Base-by-base conservation (phyloP, 2,888 invertebrate genomes). In the Eledona agricola region DNA sequence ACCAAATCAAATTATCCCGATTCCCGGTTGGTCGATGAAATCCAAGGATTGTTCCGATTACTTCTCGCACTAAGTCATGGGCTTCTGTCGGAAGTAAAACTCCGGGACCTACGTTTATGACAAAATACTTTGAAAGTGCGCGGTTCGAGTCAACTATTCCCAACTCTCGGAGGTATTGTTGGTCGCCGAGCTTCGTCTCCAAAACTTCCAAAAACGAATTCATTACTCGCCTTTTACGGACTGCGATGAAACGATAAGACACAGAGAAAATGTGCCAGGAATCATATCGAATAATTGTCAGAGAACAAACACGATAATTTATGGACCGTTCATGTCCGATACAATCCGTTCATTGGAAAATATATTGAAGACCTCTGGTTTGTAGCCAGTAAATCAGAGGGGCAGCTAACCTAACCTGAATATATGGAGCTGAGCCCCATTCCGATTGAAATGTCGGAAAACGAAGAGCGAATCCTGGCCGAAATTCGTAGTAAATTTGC, bases 291-390 rank as follows among this genome's bases (percentile, higher is more conserved):
- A 40, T 43, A 43, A 42, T 51, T 43, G 51, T 51, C 51, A 37
- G 42, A 29, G 43, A 50, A 50, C 43, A 45, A 45, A 29, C 35
- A 43, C 34, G 31, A 58, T 60, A 59, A 60, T 58, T 60, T 58
- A 60, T 58, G 46, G 51, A 42, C 43, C 40, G 57, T 57, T 55
- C 60, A 63, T 57, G 59, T 57, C 50, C 64, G 63, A 64, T 66
- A 63, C 65, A 63, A 60, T 65, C 63, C 59, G 62, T 63, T 63
- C 65, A 66, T 65, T 65, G 66, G 65, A 65, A 65, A 67, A 66
- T 67, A 65, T 67, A 67, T 65, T 64, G 63, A 67, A 66, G 67
- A 66, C 66, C 66, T 63, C 58, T 62, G 62, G 56, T 64, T 64
- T 60, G 57, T 55, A 51, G 61, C 61, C 56, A 62, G 59, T 69